phyloP scores from a whole-genome alignment of 1,140 invertebrate species.

The Scaptodrosophila lebanonensis region DNA sequence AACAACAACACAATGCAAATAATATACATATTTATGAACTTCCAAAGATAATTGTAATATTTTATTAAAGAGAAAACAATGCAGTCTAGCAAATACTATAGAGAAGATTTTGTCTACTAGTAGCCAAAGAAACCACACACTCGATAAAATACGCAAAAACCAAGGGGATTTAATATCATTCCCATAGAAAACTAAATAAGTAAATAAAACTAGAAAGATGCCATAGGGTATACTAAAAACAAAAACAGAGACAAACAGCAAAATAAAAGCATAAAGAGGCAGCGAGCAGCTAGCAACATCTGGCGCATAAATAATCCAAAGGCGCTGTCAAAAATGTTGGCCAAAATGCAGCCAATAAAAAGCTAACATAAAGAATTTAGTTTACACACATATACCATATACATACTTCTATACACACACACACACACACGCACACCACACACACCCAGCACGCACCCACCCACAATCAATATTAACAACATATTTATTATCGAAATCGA shows the following conservation, averaged over 20 bases:
- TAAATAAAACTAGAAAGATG: no score
- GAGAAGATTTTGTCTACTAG: no score
- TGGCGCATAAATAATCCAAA: slow-evolving; percentile 18
- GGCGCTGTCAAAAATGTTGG: background rate
- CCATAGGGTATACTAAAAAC: no score
- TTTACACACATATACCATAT: slow-evolving; percentile 3
- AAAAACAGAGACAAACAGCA: no score
- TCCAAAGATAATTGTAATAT: no score
- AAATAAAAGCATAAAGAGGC: background rate
- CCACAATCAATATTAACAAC: slow-evolving; percentile 47
- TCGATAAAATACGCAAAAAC: no score
- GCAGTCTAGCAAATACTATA: no score
- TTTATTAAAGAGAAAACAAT: no score
- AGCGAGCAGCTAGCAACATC: slow-evolving; percentile 15
- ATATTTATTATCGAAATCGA: slow-evolving; percentile 21
- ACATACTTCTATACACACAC: slow-evolving; percentile 1
- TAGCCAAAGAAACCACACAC: no score
- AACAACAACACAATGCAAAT: slow-evolving; percentile 1
- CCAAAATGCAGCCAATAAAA: slow-evolving; percentile 31
- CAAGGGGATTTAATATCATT: no score
- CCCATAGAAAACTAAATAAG: no score
- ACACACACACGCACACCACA: slow-evolving; percentile 1
- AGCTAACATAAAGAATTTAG: slow-evolving; percentile 22
- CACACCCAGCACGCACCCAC: slow-evolving; percentile 16
- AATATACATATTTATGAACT: background rate